Evolutionary conservation across 2,113 vertebrate genomes (phyloP).

Genomic region (Rhinolophus ferrumequinum): DNA sequence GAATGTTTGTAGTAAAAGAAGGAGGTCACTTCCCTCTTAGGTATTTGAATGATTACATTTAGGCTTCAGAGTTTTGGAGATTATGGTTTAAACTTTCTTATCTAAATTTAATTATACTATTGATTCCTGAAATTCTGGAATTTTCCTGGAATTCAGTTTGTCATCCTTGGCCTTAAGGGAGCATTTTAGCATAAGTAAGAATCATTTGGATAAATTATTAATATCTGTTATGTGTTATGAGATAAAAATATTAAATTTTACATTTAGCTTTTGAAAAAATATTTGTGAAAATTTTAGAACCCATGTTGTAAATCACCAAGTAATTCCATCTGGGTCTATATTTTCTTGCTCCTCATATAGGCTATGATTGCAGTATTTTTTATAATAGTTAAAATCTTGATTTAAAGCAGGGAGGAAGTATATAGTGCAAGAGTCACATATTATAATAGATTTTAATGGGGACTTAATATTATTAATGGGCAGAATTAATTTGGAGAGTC

Average conservation of each 20-base stretch:
- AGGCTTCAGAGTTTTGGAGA: not conserved
- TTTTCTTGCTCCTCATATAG: not conserved
- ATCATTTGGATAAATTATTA: not conserved
- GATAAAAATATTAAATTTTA: not conserved
- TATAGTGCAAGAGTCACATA: not conserved
- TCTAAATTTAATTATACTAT: not conserved
- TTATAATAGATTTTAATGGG: not conserved
- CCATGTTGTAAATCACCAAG: not conserved
- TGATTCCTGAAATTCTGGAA: not conserved
- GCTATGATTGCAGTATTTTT: not conserved
- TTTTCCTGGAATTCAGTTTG: not conserved
- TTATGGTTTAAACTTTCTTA: not conserved
- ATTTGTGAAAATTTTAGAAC: not conserved
- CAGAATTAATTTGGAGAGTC: not conserved
- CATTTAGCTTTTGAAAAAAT: not conserved
- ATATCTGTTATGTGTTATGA: not conserved
- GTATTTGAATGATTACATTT: not conserved
- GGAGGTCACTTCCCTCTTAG: not conserved
- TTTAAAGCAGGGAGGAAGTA: not conserved
- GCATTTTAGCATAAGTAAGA: not conserved
- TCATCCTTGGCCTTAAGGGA: not conserved
- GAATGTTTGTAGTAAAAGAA: slow-evolving; percentile 3
- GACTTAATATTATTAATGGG: not conserved
- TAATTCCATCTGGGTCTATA: not conserved
- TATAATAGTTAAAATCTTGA: not conserved